Percentiles rank a stretch among this genome's conserved stretches.
These are phyloP conservation scores for Falco peregrinus DNA, from an alignment of 2,797 vertebrate species.

Conservation along the genomic window DNA sequence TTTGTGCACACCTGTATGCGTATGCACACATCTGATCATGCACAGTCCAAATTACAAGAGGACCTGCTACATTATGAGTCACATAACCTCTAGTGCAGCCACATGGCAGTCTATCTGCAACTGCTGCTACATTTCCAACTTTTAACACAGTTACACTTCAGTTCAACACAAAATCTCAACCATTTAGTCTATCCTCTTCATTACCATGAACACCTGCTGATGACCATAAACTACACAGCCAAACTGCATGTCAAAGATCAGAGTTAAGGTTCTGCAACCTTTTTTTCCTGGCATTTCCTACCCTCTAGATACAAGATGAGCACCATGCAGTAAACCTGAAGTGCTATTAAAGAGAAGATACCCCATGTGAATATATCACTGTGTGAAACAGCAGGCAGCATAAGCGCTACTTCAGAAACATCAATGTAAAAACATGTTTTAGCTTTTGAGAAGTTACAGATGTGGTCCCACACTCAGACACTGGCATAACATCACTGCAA, in stretches of 20 bases:
- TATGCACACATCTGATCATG: not conserved
- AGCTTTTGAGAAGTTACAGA: not conserved
- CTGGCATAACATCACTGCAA: not conserved
- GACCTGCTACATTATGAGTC: not conserved
- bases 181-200: not conserved
- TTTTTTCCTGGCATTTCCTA: not conserved
- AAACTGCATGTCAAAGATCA: not conserved
- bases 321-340: not conserved
- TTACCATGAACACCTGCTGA: not conserved
- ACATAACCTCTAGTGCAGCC: not conserved
- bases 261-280: not conserved
- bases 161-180: not conserved
- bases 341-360: not conserved
- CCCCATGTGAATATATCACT: too few species aligned
- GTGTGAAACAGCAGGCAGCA: rapidly evolving
- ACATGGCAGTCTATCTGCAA: not conserved
- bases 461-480: not conserved
- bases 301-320: not conserved
- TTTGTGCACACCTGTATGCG: not conserved
- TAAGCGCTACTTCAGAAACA: not conserved
- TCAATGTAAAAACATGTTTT: not conserved
- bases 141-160: not conserved
- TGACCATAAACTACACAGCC: not conserved
- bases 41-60: not conserved
- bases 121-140: not conserved